These are phyloP conservation scores for Lycopodina hypogea DNA, from an alignment of 37 sponge, comb jelly and placozoan species.

Conservation along the genomic window DNA sequence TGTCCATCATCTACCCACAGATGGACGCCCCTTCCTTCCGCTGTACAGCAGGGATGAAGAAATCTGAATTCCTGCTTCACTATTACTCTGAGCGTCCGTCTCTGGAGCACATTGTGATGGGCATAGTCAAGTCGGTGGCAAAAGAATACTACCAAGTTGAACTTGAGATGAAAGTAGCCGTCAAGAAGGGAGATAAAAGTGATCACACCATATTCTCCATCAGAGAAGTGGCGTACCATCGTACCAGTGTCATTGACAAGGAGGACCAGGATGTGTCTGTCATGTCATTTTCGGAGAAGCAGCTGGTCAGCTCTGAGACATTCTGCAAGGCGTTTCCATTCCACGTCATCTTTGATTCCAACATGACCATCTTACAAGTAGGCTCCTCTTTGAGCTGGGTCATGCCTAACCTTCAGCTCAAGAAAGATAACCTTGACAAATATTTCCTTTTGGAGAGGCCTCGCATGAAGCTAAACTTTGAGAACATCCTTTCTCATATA, in stretches of 20 bases:
- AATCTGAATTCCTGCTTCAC: conserved; percentile 63
- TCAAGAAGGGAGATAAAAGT: conserved; percentile 13
- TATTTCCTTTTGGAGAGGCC: conserved; percentile 69
- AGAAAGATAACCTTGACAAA: conserved; percentile 15
- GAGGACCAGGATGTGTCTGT: neutral
- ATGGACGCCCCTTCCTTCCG: conserved; percentile 91
- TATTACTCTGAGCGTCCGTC: conserved; percentile 74
- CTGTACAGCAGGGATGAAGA: conserved; percentile 60
- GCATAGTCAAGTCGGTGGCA: conserved; percentile 84
- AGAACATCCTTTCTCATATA: conserved; percentile 66
- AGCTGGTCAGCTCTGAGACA: conserved; percentile 36
- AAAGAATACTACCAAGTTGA: conserved; percentile 65
- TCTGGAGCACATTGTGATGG: conserved; percentile 75
- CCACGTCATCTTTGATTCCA: conserved; percentile 75
- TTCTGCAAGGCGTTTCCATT: conserved; percentile 86
- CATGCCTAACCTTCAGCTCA: conserved; percentile 23
- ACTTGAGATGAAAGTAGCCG: conserved; percentile 54
- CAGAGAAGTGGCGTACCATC: conserved; percentile 33
- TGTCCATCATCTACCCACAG: conserved; percentile 81
- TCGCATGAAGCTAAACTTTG: conserved; percentile 56
- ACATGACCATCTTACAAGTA: conserved; percentile 56
- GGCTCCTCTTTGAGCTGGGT: conserved; percentile 59
- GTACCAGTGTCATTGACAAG: neutral
- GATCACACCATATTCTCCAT: conserved; percentile 65
- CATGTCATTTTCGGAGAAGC: conserved; percentile 3